Base-by-base conservation (phyloP, 2,888 invertebrate species). In the Epinotia nisella region DNA sequence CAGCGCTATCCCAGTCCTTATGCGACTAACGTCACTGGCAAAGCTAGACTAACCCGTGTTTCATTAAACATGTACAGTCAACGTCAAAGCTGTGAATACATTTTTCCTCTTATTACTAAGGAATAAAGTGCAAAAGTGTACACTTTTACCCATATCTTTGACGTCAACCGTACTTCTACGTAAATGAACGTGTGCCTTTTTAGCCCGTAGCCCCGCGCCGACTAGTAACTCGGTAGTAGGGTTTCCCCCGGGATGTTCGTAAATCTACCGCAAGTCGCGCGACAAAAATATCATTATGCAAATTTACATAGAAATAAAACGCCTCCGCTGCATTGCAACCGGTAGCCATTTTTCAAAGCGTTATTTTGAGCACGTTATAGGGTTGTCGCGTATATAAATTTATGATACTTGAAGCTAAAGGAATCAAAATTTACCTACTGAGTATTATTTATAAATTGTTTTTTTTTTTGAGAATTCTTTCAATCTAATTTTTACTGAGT, bases 231-330 rank as follows among this genome's bases (percentile, higher is more conserved):
- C 45, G 45, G 49, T 13, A 53, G 60, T 77, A 78, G 76, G 56
- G 70, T 66, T 69, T 74, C 83, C 81, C 81, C 75, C 76, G 82
- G 82, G 83, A 80, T 81, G 77, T 79, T 76, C 83, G 85, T 91
- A 90, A 91, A 91, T 91, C 90, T 61, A 78, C 85, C 87, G 81
- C 87, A 85, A 89, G 85, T 87, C 83, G 85, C 84, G 88, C 90
- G 90, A 90, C 91, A 92, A 91, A 93, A 93, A 91, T 92, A 90
- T 91, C 90, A 92, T 92, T 92, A 93, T 89, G 89, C 85, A 88
- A 90, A 93, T 93, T 90, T 88, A 83, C 88, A 88, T 88, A 87
- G 90, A 89, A 91, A 92, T 92, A 91, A 92, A 87, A 81, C 79
- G 82, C 80, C 79, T 77, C 77, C 77, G 80, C 79, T 80, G 81